A percentile compares a stretch with the other conserved stretches of the same genome.
Evolutionary conservation across 2,888 invertebrate genomes (phyloP).

Genomic region (Orchestes rusci): DNA sequence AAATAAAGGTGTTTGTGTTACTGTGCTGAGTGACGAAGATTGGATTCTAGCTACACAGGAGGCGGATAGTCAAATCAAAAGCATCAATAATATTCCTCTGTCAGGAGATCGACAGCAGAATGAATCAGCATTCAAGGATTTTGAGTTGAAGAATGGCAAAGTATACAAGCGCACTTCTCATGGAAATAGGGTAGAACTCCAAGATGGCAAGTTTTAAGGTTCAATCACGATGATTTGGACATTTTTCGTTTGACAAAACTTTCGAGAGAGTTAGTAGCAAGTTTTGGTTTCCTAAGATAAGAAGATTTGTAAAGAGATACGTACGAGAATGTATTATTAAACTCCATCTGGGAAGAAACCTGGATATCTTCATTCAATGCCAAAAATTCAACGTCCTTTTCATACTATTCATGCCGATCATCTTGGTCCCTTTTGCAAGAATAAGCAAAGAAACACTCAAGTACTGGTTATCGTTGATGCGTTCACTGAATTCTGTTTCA

Average conservation of each 20-base stretch:
- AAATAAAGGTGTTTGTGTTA: slow-evolving; percentile 2
- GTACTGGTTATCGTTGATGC: slow-evolving; percentile 19
- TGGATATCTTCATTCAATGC: too few relatives aligned
- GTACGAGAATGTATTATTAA: slow-evolving; percentile 12
- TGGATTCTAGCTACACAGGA: slow-evolving; percentile 18
- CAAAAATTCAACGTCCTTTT: slow-evolving; percentile 15
- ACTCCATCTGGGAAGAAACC: slow-evolving; percentile 14
- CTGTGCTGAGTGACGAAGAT: slow-evolving; percentile 5
- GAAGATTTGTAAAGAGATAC: slow-evolving; percentile 19
- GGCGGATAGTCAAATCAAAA: slow-evolving; percentile 14
- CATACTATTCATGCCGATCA: slow-evolving; percentile 25
- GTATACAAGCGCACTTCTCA: too few relatives aligned
- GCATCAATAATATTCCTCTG: too few relatives aligned
- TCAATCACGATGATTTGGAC: slow-evolving; percentile 34
- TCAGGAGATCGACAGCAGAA: too few relatives aligned
- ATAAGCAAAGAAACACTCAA: slow-evolving; percentile 18
- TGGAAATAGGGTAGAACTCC: too few relatives aligned
- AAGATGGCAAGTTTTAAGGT: too few relatives aligned
- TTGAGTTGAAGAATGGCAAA: too few relatives aligned
- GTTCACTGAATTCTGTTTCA: slow-evolving; percentile 13
- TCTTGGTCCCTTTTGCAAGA: too few relatives aligned
- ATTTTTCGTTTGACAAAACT: slow-evolving; percentile 29
- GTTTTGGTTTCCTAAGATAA: slow-evolving; percentile 17
- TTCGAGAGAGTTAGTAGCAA: slow-evolving; percentile 28
- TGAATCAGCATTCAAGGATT: background rate